A percentile compares a stretch with the other conserved stretches of the same genome.
Conservation (phyloP, 2,113 vertebrate genomes). For the Uria lomvia region DNA sequence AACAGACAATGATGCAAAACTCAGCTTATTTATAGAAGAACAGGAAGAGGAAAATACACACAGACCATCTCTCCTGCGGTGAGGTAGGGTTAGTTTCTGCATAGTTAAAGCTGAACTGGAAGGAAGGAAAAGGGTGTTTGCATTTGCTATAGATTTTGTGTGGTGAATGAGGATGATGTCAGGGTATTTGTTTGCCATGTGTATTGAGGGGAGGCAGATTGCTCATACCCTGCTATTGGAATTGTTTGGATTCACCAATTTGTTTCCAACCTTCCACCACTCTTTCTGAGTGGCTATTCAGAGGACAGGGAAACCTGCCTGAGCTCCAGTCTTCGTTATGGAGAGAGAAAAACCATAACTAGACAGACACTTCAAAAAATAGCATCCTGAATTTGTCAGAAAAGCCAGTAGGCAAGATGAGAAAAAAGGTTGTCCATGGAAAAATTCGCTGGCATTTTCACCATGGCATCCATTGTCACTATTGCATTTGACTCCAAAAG, state of each 20-base stretch:
- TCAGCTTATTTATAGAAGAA: constrained; percentile 19
- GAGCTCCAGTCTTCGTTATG: neutral
- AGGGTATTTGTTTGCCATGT: neutral
- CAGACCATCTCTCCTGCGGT: neutral
- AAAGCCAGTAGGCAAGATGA: neutral
- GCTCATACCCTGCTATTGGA: neutral
- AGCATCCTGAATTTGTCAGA: neutral
- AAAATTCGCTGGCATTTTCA: neutral
- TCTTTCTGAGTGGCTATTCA: neutral
- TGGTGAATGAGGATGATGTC: constrained; percentile 6
- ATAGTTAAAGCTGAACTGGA: neutral
- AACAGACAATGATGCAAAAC: neutral
- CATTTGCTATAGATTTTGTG: neutral
- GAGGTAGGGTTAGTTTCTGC: neutral
- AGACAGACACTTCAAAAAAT: neutral
- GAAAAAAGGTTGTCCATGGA: neutral
- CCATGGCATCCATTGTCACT: neutral
- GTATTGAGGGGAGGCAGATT: neutral
- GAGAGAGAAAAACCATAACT: neutral
- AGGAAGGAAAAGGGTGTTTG: constrained; percentile 46
- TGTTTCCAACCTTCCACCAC: too few species aligned
- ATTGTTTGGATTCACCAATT: neutral
- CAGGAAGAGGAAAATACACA: constrained; percentile 16
- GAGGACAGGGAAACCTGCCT: neutral
- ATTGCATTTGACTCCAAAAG: neutral